Percentiles rank a stretch among this genome's conserved stretches.
phyloP scores from a whole-genome alignment of 2,797 vertebrate genomes.

The Channallabes apus region DNA sequence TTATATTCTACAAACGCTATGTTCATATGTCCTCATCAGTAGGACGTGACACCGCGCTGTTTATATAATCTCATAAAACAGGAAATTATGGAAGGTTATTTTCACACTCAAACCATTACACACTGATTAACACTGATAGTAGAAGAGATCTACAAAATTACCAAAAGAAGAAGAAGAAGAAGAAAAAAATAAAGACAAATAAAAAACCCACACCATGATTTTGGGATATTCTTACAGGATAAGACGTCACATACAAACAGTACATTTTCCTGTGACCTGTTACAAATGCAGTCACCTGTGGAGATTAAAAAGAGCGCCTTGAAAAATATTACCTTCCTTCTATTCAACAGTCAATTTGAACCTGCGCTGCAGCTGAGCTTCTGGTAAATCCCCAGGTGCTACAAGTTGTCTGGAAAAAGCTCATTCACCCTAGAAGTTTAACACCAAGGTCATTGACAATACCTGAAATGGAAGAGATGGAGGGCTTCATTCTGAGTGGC shows the following conservation, averaged over 20 bases:
- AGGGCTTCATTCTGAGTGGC: conserved; percentile 48
- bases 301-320: conserved; percentile 61
- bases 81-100: neutral
- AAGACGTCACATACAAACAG: conserved; percentile 6
- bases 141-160: neutral
- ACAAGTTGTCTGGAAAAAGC: conserved; percentile 54
- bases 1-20: conserved; percentile 7
- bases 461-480: conserved; percentile 56
- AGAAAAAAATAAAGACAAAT: no score
- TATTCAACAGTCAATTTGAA: conserved; percentile 66
- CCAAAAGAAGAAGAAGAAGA: no score
- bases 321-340: conserved; percentile 60
- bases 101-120: neutral
- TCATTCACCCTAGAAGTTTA: conserved; percentile 63
- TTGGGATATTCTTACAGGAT: conserved; percentile 13
- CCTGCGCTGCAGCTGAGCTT: conserved; percentile 55
- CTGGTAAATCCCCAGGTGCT: conserved; percentile 61
- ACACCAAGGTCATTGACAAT: conserved; percentile 64
- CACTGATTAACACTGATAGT: conserved; percentile 13
- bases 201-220: neutral
- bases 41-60: neutral
- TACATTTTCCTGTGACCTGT: conserved; percentile 50
- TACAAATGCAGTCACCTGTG: conserved; percentile 56
- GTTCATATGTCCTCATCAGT: conserved; percentile 7
- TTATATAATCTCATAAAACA: conserved; percentile 2